Base-by-base conservation (phyloP, 2,888 invertebrate species). In the Drosophila mulleri region DNA sequence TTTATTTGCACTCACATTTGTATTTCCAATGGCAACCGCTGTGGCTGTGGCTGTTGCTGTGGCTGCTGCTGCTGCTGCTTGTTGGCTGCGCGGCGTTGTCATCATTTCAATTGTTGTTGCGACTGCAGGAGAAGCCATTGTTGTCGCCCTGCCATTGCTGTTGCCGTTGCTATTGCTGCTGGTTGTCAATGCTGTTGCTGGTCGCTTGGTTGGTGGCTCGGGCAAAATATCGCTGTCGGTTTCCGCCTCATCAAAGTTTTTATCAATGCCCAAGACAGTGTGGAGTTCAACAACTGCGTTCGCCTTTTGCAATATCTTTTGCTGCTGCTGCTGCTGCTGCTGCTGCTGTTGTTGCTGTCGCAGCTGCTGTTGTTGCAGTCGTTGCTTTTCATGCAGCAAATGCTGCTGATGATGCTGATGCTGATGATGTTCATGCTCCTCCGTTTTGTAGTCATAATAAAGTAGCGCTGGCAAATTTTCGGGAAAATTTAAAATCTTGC, bases 391-490 rank as follows among this genome's bases (percentile, higher is more conserved):
- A 72, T 89, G 91, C 72, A 89, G 82, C 75, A 91, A 86, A 77
- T 91, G 91, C 73, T 91, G 91, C 80, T 91, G 91, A 80, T 85
- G 88, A 80, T 91, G 88, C 66, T 90, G 90, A 75, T 92, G 92
- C 72, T 92, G 92, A 80, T 92, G 91, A 72, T 92, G 90, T 54
- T 91, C 91, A 80, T 92, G 92, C 82, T 92, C 92, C 78, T 92
- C 92, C 72, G 92, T 92, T 80, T 92, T 92, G 81, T 92, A 92
- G 75, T 92, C 92, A 63, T 92, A 92, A 75, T 92, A 92, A 72
- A 92, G 90, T 64, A 92, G 77, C n/a, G 92, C 90, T 35, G 92
- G 92, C 79, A 92, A 80, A 82, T 92, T 92, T 88, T 92, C 92
- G 61, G 92, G 92, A 42, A 92, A 92, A 80, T 90, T 91, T 63